These are phyloP conservation scores for Alviniconcha marisindica DNA, from an alignment of 1,140 invertebrate genomes.

Conservation along the genomic window DNA sequence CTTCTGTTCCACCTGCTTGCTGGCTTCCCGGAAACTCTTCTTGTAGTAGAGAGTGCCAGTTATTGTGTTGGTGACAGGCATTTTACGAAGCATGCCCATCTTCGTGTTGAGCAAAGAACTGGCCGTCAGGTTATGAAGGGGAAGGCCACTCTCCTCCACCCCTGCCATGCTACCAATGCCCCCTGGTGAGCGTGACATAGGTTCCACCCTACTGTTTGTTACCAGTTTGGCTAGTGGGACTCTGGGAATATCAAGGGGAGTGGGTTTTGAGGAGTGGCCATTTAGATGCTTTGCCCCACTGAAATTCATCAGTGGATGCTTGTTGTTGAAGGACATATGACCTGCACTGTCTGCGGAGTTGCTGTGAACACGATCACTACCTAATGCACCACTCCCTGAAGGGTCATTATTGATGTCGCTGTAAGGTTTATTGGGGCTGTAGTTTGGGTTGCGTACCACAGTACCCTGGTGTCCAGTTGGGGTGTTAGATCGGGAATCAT, in stretches of 20 bases:
- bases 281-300: not conserved
- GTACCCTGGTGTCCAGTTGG: not conserved
- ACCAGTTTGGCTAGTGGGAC: not conserved
- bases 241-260: not conserved
- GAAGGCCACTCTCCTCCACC: slow-evolving; percentile 9
- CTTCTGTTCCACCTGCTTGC: slow-evolving; percentile 29
- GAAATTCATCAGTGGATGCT: not conserved
- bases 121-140: not conserved
- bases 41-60: slow-evolving; percentile 63
- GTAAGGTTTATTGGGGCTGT: slow-evolving; percentile 69
- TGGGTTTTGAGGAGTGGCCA: not conserved
- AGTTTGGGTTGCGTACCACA: too few relatives aligned
- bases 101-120: slow-evolving; percentile 18
- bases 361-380: not conserved
- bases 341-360: not conserved
- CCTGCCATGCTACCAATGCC: not conserved
- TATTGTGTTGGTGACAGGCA: slow-evolving; percentile 45
- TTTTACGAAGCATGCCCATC: slow-evolving; percentile 44
- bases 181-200: not conserved
- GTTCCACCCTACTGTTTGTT: not conserved
- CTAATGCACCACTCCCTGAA: not conserved
- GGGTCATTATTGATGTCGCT: slow-evolving; percentile 56
- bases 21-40: slow-evolving; percentile 45
- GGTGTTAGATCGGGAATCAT: not conserved
- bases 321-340: not conserved